Evolutionary conservation across 1,140 invertebrate species (phyloP).

Genomic region (Drosophila ogumai): DNA sequence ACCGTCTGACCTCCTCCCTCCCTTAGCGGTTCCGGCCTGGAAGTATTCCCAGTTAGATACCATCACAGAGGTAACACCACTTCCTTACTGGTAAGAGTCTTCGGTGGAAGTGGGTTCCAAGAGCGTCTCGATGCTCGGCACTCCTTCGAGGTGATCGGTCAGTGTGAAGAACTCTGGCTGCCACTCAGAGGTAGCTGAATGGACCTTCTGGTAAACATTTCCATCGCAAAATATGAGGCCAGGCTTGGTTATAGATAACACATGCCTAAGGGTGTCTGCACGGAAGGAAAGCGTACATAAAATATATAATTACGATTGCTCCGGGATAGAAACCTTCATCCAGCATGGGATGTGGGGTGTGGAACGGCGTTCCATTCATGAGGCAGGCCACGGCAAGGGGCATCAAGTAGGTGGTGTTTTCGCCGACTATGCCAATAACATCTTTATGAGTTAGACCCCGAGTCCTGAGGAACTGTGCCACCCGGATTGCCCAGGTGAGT

Average conservation of each 20-base stretch:
- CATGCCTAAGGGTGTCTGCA: not conserved
- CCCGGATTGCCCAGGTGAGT: not conserved
- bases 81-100: not conserved
- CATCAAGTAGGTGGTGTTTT: constrained; percentile 8
- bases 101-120: constrained; percentile 1
- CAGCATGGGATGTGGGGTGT: constrained; percentile 2
- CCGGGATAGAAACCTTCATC: not conserved
- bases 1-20: constrained; percentile 3
- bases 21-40: not conserved
- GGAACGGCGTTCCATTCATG: constrained; percentile 2
- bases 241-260: not conserved
- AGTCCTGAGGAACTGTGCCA: not conserved
- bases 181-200: not conserved
- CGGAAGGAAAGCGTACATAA: not conserved
- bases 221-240: constrained; percentile 1
- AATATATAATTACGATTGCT: not conserved
- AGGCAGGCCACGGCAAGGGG: constrained; percentile 8
- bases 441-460: constrained; percentile 1
- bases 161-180: not conserved
- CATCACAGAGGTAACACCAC: too few species aligned
- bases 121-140: not conserved
- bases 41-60: not conserved
- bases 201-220: not conserved
- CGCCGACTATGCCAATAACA: constrained; percentile 3
- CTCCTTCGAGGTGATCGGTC: not conserved